Base-by-base conservation (phyloP, 2,797 vertebrate species). In the Xenopus petersii region DNA sequence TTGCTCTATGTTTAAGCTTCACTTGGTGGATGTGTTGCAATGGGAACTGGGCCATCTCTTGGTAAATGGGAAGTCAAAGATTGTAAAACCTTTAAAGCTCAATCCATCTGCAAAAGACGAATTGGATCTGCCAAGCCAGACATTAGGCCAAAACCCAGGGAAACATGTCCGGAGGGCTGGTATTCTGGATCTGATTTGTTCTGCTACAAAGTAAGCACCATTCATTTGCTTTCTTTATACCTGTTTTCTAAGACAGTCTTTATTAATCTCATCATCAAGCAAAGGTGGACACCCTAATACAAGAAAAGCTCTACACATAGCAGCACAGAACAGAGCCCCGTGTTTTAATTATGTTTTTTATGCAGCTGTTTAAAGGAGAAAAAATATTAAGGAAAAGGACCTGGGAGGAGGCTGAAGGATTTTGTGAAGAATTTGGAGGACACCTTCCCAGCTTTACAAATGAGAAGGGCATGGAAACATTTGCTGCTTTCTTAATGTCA, bases 351-450 rank as follows among this genome's bases (percentile, higher is more conserved):
- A 9, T 42, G 36, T 1, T 5, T 10, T n/a, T 47, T 55, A 47
- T 47, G 42, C 75, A 98, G 97, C 87, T 96, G 56, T 99, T 98
- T 87, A 93, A 96, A 3, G 83, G 88, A 81, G 95, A 97, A 81
- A 87, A 96, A 80, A 77, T 97, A 80, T 88, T 89, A 81, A 92
- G 94, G 76, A 97, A 93, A 72, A 95, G 97, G 69, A 91, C 94
- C 1, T 99, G 97, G 97, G 93, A 94, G 81, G 97, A 98, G 83
- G 94, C 97, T 0, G 90, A 95, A 82, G 87, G 90, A 73, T 98
- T 98, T 85, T 99, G 97, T 79, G 89, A 93, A 83, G 93, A 92
- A 0, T 89, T 98, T 0, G 97, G 97, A 72, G 95, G 91, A 73
- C 92, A 94, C 80, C 92, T 99, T 77, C 91, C 93, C 70, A 98